These are phyloP conservation scores for Mustelus asterias DNA, from an alignment of 2,113 vertebrate species.

Conservation along the genomic window DNA sequence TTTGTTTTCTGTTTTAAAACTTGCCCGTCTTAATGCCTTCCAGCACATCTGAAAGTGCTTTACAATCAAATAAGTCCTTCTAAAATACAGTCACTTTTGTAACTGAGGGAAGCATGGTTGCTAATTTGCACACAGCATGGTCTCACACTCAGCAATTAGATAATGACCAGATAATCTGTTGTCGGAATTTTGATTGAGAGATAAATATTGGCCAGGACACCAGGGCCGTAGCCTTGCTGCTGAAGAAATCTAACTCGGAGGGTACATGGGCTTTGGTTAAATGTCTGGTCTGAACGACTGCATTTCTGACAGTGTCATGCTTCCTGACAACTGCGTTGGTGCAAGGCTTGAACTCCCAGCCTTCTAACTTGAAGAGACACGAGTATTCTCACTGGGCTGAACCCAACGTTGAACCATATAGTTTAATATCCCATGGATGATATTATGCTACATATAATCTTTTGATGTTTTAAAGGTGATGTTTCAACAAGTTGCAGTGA, in stretches of 20 bases:
- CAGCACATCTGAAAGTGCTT: neutral
- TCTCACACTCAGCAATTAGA: neutral
- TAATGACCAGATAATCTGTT: neutral
- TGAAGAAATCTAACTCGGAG: neutral
- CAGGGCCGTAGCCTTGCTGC: neutral
- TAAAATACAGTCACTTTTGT: neutral
- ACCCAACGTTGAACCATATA: neutral
- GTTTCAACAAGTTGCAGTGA: constrained; percentile 73
- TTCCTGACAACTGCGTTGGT: neutral
- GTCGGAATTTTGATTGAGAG: neutral
- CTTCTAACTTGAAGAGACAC: constrained; percentile 42
- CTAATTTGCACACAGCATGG: neutral
- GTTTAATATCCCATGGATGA: neutral
- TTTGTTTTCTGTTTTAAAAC: neutral
- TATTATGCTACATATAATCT: neutral
- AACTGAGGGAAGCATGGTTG: neutral
- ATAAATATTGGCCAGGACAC: neutral
- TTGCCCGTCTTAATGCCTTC: neutral
- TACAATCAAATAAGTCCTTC: neutral
- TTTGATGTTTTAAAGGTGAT: constrained; percentile 63
- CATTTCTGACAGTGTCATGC: neutral
- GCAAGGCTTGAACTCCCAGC: neutral
- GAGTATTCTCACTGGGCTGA: constrained; percentile 49
- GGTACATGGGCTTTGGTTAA: neutral
- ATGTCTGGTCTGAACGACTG: neutral